A percentile compares a stretch with the other conserved stretches of the same genome.
Evolutionary conservation across 2,797 vertebrate genomes (phyloP).

Genomic region (Cynodonichthys magdalenae): DNA sequence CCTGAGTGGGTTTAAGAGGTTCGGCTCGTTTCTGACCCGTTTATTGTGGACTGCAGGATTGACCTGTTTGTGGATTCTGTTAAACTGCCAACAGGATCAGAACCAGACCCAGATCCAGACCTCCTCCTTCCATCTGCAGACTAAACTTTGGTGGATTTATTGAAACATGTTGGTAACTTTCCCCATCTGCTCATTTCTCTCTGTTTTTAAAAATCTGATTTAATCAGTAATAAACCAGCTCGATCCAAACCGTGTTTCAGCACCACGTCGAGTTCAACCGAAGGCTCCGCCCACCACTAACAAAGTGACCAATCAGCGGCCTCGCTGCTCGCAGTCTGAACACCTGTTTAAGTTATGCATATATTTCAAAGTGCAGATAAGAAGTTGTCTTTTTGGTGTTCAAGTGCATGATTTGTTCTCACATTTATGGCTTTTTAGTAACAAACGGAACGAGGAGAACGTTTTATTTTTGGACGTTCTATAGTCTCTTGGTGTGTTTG

Average conservation of each 20-base stretch:
- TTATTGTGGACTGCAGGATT: no score
- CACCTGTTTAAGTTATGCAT: conserved; percentile 53
- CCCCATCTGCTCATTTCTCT: no score
- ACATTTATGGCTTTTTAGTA: conserved; percentile 76
- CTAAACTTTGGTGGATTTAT: no score
- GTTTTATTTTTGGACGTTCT: neutral
- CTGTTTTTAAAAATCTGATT: no score
- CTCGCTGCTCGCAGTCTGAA: conserved; percentile 27
- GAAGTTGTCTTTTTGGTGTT: conserved; percentile 73
- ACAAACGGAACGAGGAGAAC: neutral
- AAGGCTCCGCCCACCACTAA: conserved; percentile 1
- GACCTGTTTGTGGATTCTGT: no score
- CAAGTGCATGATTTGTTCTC: conserved; percentile 80
- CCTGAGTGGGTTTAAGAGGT: no score
- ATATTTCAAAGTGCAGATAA: conserved; percentile 77
- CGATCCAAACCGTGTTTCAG: neutral
- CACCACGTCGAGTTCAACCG: neutral
- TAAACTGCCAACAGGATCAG: no score
- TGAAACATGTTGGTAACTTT: no score
- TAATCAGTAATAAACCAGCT: neutral
- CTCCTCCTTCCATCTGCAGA: no score
- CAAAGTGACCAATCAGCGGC: neutral
- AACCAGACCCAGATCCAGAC: no score
- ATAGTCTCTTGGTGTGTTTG: conserved; percentile 87
- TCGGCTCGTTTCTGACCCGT: no score